Conservation (phyloP, 2,113 vertebrate genomes). For the Ceyx cyanopectus region DNA sequence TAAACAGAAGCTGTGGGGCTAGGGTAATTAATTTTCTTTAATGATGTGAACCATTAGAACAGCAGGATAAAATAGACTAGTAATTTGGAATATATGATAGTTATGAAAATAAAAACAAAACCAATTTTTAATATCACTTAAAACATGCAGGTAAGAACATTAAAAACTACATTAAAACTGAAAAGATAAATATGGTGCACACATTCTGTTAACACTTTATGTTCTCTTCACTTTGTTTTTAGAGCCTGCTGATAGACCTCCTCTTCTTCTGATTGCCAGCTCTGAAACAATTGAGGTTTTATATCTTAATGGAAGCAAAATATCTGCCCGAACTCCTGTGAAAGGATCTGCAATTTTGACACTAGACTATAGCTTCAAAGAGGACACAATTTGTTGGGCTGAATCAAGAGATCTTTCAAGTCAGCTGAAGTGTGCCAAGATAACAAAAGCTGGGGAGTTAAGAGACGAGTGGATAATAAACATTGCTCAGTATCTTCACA, state of each 20-base stretch:
- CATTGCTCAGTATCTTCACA: constrained; percentile 85
- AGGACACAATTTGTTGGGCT: constrained; percentile 91
- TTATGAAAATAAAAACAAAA: constrained; percentile 24
- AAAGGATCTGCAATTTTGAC: constrained; percentile 84
- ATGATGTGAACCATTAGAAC: constrained; percentile 30
- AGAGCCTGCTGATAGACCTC: constrained; percentile 87
- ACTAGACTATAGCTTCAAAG: constrained; percentile 87
- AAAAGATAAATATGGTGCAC: background rate
- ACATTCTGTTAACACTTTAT: background rate
- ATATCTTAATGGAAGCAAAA: constrained; percentile 86
- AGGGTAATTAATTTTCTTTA: constrained; percentile 47
- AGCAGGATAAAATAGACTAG: background rate
- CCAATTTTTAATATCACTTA: background rate
- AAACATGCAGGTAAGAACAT: background rate
- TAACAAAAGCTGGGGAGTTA: constrained; percentile 79
- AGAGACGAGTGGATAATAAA: constrained; percentile 84
- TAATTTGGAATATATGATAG: constrained; percentile 20
- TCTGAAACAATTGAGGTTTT: constrained; percentile 84
- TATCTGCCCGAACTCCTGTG: constrained; percentile 74
- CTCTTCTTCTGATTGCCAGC: constrained; percentile 86
- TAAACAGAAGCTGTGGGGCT: constrained; percentile 10
- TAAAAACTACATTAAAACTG: background rate
- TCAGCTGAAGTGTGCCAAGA: constrained; percentile 85
- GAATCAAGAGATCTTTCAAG: constrained; percentile 84
- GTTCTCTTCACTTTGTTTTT: constrained; percentile 40